Percentiles rank a stretch among this genome's conserved stretches.
These are phyloP conservation scores for Chaetodon auriga DNA, from an alignment of 2,113 vertebrate species.

Conservation along the genomic window DNA sequence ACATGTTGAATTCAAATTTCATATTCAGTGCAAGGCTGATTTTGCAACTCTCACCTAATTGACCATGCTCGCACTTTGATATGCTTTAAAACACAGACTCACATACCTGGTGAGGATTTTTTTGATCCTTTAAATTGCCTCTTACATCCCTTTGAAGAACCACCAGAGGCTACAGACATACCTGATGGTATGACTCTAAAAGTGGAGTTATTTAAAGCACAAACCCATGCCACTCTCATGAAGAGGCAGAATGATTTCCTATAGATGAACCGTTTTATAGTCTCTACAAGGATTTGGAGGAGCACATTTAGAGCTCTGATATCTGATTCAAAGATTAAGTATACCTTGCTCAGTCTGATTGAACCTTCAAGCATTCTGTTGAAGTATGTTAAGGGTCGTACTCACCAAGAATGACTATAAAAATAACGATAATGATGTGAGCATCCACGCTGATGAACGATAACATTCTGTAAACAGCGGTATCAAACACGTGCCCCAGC, in stretches of 20 bases:
- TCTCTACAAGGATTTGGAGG: background rate
- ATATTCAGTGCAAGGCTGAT: background rate
- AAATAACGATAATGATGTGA: too few species aligned
- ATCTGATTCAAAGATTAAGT: background rate
- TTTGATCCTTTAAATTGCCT: constrained; percentile 4
- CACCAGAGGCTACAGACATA: constrained; percentile 9
- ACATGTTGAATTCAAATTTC: background rate
- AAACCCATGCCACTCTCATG: background rate
- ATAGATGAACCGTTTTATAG: background rate
- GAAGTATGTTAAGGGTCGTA: background rate
- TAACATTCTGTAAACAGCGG: too few species aligned
- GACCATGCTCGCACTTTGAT: background rate
- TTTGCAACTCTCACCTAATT: background rate
- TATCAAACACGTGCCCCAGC: too few species aligned
- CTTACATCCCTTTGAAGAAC: constrained; percentile 5
- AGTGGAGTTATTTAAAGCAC: background rate
- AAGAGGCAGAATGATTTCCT: background rate
- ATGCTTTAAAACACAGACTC: background rate
- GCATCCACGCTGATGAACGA: too few species aligned
- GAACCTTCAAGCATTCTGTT: too few species aligned
- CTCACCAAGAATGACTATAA: too few species aligned
- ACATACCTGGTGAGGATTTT: background rate
- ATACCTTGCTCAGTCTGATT: too few species aligned
- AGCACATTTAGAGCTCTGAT: background rate
- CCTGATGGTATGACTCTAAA: background rate